Conservation (phyloP, 2,113 vertebrate genomes). For the Mungos mungo region DNA sequence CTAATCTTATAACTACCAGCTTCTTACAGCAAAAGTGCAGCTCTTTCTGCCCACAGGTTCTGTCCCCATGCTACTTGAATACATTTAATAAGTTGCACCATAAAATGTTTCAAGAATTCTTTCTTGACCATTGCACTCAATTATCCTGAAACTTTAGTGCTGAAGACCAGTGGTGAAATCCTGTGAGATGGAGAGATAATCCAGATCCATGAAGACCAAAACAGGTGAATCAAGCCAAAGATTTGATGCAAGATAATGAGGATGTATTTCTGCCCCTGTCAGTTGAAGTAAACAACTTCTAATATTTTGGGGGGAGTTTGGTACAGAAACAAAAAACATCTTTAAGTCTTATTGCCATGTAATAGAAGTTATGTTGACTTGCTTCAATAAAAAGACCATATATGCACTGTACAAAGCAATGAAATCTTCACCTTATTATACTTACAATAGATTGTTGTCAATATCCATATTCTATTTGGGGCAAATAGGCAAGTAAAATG, state of each 20-base stretch:
- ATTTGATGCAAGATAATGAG: background rate
- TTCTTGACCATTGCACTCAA: background rate
- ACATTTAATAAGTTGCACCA: background rate
- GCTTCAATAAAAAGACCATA: background rate
- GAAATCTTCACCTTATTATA: background rate
- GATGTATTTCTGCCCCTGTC: background rate
- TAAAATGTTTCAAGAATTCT: background rate
- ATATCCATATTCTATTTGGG: background rate
- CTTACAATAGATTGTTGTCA: background rate
- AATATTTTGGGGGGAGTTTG: background rate
- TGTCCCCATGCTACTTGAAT: background rate
- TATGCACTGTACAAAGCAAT: background rate
- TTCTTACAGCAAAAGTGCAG: background rate
- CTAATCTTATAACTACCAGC: background rate
- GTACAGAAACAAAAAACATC: background rate
- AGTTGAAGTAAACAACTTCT: background rate
- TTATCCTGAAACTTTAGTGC: background rate
- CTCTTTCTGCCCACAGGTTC: background rate
- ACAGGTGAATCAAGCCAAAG: background rate
- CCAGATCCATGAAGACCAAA: background rate
- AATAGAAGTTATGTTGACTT: background rate
- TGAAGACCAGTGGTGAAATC: background rate
- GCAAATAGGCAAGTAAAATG: background rate
- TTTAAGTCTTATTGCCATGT: background rate
- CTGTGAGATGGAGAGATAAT: background rate